Base-by-base conservation (phyloP, 2,888 invertebrate species). In the Galerucella calmariensis region DNA sequence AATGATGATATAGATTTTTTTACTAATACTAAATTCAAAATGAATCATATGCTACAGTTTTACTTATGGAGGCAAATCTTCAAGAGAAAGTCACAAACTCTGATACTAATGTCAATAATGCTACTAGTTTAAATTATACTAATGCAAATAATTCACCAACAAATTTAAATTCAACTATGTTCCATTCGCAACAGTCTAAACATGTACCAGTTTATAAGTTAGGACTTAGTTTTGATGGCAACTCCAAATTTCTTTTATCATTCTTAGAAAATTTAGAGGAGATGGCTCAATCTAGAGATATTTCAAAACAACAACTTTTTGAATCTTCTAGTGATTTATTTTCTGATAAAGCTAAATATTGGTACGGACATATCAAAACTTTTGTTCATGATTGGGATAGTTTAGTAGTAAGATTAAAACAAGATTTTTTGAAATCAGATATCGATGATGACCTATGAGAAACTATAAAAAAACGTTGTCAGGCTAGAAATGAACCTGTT, bases 371-470 rank as follows among this genome's bases (percentile, higher is more conserved):
- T 14, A 48, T 67, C 6, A 66, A 67, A 67, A 10, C 9, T 48
- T 66, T 48, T 35, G 59, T 67, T 27, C n/a, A 12, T 27, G 62
- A 72, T 16, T 72, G 67, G 44, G 20, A 61, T 41, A 41, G 58
- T 20, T 72, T 72, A 61, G 51, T 67, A 24, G 2, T 16, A 4
- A 58, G 46, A 59, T 48, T 72, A 24, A 72, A 67, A 35, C 44
- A 72, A 24, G 59, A 72, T 46, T 72, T 72, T 72, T 16, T 72
- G 10, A 10, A 46, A 9, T 58, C 61, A n/a, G 62, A 67, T 61
- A 24, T 67, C 11, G 68, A 62, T 66, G 75, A 75, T 44, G 70
- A 73, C 3, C 27, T 76, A 6, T 76, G 66, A 68, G 65, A 73
- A 11, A 46, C 73, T 53, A 73, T 76, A 16, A 76, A 70, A 41